These are phyloP conservation scores for Enteromius afrohamiltoni DNA, from an alignment of 2,797 vertebrate species.

Conservation along the genomic window DNA sequence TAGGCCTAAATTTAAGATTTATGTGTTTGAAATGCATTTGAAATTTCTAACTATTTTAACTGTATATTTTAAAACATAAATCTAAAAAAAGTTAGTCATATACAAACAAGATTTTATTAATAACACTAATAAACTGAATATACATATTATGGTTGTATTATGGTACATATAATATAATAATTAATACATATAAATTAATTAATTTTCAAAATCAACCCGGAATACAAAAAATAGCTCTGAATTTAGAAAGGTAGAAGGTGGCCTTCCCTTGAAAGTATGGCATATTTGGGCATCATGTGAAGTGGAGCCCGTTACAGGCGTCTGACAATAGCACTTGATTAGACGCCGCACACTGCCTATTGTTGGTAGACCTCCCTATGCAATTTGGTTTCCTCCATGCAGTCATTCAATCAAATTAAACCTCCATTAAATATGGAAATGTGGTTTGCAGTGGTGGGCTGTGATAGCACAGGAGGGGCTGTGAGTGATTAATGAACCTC, in stretches of 20 bases:
- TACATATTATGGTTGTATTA: too few relatives aligned
- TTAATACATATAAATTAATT: neutral
- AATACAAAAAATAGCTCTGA: neutral
- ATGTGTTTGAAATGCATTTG: neutral
- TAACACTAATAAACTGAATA: too few relatives aligned
- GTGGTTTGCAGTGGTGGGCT: constrained; percentile 86
- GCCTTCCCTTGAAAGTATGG: neutral
- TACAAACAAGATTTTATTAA: neutral
- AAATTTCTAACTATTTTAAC: too few relatives aligned
- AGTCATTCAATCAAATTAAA: constrained; percentile 83
- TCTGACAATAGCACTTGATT: constrained; percentile 62
- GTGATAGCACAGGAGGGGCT: constrained; percentile 59
- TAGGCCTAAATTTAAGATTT: neutral
- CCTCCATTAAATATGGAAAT: constrained; percentile 96
- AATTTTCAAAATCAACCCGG: neutral
- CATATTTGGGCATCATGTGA: constrained; percentile 41
- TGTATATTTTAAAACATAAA: too few relatives aligned
- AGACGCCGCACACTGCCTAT: constrained; percentile 55
- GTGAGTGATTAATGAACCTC: constrained; percentile 83
- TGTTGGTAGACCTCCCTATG: constrained; percentile 60
- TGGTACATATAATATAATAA: too few relatives aligned
- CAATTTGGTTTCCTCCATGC: constrained; percentile 61
- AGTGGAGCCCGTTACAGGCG: constrained; percentile 14
- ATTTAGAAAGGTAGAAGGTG: neutral
- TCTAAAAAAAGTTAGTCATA: too few relatives aligned